Conservation (phyloP, 1,140 invertebrate genomes). For the Portunus trituberculatus region DNA sequence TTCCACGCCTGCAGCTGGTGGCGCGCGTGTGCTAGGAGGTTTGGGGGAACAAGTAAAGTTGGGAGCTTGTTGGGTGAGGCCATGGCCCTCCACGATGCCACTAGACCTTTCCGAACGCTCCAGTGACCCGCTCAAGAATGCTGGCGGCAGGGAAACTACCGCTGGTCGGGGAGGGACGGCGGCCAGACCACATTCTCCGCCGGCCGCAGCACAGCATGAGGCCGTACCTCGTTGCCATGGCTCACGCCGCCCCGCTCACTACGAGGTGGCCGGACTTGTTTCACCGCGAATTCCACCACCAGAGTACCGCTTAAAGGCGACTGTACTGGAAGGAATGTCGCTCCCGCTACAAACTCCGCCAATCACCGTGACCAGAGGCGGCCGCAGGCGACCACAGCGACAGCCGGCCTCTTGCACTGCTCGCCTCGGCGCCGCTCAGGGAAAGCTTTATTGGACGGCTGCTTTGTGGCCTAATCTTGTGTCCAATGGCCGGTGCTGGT, state of each 20-base stretch:
- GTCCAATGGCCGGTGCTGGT: no score
- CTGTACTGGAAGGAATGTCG: not conserved
- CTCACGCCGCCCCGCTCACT: not conserved
- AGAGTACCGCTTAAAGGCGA: slow-evolving; percentile 10
- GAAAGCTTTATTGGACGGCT: not conserved
- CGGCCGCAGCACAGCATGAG: not conserved
- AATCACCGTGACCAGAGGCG: not conserved
- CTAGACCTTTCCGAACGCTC: not conserved
- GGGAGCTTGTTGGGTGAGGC: not conserved
- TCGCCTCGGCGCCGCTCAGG: not conserved
- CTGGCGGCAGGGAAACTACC: not conserved
- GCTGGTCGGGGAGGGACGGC: not conserved
- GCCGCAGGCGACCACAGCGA: not conserved
- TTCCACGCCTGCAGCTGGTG: not conserved
- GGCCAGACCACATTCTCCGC: not conserved
- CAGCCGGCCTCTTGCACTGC: not conserved
- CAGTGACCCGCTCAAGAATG: slow-evolving; percentile 1
- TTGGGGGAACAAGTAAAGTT: not conserved
- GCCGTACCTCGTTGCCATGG: not conserved
- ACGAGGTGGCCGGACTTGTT: not conserved
- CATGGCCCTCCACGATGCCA: not conserved
- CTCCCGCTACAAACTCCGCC: not conserved
- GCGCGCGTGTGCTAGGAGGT: not conserved
- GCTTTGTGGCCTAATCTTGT: slow-evolving; percentile 11
- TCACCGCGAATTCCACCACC: not conserved